Evolutionary conservation across 2,888 invertebrate species (phyloP), one percentile per base, ranked within the genome.

Genomic region (Cheilosia impressa): DNA sequence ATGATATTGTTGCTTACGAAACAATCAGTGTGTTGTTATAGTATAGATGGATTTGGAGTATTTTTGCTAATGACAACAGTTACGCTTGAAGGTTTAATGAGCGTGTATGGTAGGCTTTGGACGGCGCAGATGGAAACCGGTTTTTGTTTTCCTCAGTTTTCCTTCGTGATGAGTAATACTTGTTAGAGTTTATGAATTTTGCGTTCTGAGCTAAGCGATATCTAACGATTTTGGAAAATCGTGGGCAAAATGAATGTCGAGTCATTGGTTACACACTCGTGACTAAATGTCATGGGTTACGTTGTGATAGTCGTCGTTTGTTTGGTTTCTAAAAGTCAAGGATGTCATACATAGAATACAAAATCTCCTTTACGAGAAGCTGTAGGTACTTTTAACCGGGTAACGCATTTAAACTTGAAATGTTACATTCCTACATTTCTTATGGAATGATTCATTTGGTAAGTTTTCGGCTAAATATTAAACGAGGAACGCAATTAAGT

Each of bases 21-120:
- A 69, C 38, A 45, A 71, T 43, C n/a, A 15, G 47, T 22, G 45
- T 47, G 45, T 38, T 58, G 22, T 22, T 22, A 19, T n/a, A 58
- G 22, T 47, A 9, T 47, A n/a, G n/a, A n/a, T n/a, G n/a, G n/a
- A n/a, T 38, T 69, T 38, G 50, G 19, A 60, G 19, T 4, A 17
- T 45, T 55, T 43, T n/a, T 31, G 62, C 72, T 72, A 52, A 31
- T 27, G 52, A 41, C 15, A 60, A 60, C 38, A 58, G 60, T 53
- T 72, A 34, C n/a, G 52, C 52, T 60, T 71, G 17, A 43, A 13
- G 38, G 52, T 24, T 24, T 27, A 10, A 24, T 22, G 15, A 43
- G 41, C 50, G 41, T 50, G 6, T 41, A 41, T 27, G 58, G 38
- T 17, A 31, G 34, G 13, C 22, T 50, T 27, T 13, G 3, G 38